Conservation (phyloP, 1,140 invertebrate genomes). For the Drosophila novamexicana region DNA sequence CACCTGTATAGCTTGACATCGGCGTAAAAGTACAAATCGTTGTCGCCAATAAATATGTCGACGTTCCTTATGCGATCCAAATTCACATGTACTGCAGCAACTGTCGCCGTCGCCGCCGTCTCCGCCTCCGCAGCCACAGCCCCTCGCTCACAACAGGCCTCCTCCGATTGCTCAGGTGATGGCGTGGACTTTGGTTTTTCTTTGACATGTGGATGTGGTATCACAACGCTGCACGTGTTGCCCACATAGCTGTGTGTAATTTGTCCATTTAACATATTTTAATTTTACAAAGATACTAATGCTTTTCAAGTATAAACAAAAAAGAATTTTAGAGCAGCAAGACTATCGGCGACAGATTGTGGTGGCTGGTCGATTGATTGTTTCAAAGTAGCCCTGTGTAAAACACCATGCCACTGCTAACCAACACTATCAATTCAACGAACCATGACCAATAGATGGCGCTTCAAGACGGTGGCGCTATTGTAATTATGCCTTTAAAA, state of each 20-base stretch:
- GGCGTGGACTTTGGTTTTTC: slow-evolving; percentile 55
- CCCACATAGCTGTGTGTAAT: slow-evolving; percentile 69
- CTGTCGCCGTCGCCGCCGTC: slow-evolving; percentile 11
- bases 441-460: slow-evolving; percentile 21
- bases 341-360: slow-evolving; percentile 34
- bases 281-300: slow-evolving; percentile 47
- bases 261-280: slow-evolving; percentile 72
- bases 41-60: slow-evolving; percentile 75
- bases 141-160: slow-evolving; percentile 14
- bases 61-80: slow-evolving; percentile 77
- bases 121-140: neutral
- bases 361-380: slow-evolving; percentile 29
- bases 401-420: neutral
- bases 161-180: slow-evolving; percentile 34
- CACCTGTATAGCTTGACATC: slow-evolving; percentile 77
- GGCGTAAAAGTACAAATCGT: slow-evolving; percentile 76
- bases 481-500: neutral
- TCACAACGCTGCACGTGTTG: slow-evolving; percentile 67
- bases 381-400: neutral
- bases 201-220: slow-evolving; percentile 56
- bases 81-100: slow-evolving; percentile 46
- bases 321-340: slow-evolving; percentile 34
- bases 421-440: neutral
- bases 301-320: slow-evolving; percentile 54
- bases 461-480: slow-evolving; percentile 9